phyloP scores from a whole-genome alignment of 2,888 invertebrate genomes.

The Nephrotoma flavescens region DNA sequence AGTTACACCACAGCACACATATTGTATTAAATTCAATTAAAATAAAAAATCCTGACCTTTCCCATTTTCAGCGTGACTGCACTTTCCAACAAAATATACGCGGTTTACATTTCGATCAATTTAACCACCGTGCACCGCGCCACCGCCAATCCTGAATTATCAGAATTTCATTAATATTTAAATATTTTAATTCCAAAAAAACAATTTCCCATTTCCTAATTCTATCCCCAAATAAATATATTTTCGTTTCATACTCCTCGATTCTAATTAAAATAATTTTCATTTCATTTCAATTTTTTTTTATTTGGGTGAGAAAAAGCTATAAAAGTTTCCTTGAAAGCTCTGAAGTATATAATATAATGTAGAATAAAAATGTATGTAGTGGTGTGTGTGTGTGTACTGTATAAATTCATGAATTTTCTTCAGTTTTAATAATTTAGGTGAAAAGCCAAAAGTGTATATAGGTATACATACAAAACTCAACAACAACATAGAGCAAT shows the following conservation, averaged over 20 bases:
- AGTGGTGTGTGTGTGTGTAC: background rate
- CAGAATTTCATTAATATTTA: background rate
- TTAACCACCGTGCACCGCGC: background rate
- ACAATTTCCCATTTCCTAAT: background rate
- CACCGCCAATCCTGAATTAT: background rate
- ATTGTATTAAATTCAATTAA: background rate
- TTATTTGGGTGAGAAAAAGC: background rate
- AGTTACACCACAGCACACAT: background rate
- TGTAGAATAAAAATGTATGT: background rate
- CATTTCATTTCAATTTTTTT: background rate
- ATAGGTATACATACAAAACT: background rate
- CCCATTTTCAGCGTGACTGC: background rate
- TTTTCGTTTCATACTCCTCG: background rate
- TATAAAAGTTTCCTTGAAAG: background rate
- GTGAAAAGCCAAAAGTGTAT: background rate
- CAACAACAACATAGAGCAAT: background rate
- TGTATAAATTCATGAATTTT: background rate
- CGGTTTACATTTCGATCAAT: background rate
- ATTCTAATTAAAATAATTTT: background rate
- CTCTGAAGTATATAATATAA: background rate
- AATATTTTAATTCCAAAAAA: background rate
- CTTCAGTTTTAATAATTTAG: background rate
- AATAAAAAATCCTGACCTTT: background rate
- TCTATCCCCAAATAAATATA: background rate
- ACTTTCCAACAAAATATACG: background rate